A percentile compares a stretch with the other conserved stretches of the same genome.
phyloP scores from a whole-genome alignment of 1,140 invertebrate species.

The Grapholita molesta region DNA sequence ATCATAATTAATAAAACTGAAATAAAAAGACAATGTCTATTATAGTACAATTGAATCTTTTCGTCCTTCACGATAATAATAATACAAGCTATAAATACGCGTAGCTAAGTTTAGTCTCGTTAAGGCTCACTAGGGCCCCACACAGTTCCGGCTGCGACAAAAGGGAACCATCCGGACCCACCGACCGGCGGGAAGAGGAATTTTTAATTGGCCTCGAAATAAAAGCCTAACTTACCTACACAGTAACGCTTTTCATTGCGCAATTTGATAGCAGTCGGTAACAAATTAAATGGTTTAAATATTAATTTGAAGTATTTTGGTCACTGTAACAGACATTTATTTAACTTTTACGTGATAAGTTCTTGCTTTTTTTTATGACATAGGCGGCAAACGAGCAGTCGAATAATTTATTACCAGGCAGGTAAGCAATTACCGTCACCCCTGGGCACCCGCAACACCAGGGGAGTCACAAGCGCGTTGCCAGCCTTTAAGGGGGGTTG shows the following conservation, averaged over 20 bases:
- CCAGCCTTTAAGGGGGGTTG: too few species aligned
- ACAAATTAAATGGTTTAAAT: not conserved
- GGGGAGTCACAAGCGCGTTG: too few species aligned
- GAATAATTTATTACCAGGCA: too few species aligned
- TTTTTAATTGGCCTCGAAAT: slow-evolving; percentile 70
- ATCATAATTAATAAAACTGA: too few species aligned
- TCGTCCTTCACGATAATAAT: not conserved
- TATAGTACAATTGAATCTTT: not conserved
- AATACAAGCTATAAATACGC: not conserved
- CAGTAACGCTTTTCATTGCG: slow-evolving; percentile 27
- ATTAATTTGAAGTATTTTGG: not conserved
- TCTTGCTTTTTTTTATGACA: too few species aligned
- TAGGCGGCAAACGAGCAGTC: too few species aligned
- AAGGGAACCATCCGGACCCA: slow-evolving; percentile 38
- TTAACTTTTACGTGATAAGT: too few species aligned
- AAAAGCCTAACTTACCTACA: slow-evolving; percentile 51
- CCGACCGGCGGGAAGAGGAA: slow-evolving; percentile 51
- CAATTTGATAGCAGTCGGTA: slow-evolving; percentile 20
- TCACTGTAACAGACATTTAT: not conserved
- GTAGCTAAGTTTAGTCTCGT: slow-evolving; percentile 32
- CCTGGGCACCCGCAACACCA: too few species aligned
- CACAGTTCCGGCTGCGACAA: slow-evolving; percentile 53
- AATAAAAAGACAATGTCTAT: too few species aligned
- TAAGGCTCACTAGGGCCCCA: slow-evolving; percentile 49
- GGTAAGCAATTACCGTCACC: too few species aligned